phyloP scores from a whole-genome alignment of 2,888 invertebrate species.

The Thymelicus lineola region DNA sequence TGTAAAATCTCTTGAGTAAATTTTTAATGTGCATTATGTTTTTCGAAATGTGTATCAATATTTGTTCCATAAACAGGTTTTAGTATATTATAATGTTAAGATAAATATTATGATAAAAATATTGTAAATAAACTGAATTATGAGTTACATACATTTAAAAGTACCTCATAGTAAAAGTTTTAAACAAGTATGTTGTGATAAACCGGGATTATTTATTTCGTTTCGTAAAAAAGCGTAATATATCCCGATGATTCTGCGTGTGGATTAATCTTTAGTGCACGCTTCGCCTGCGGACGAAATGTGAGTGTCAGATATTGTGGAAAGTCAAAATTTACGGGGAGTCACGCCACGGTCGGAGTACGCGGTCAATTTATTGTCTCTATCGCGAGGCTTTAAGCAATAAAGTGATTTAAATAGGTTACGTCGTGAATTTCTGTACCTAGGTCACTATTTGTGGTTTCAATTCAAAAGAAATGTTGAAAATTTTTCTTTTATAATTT shows the following conservation, averaged over 20 bases:
- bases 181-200: too few species aligned
- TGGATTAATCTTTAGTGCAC: slow-evolving; percentile 65
- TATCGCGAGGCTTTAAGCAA: slow-evolving; percentile 56
- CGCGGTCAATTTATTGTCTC: slow-evolving; percentile 63
- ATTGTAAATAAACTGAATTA: too few species aligned
- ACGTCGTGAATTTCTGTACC: slow-evolving; percentile 49
- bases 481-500: not conserved
- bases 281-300: slow-evolving; percentile 64
- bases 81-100: too few species aligned
- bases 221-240: slow-evolving; percentile 1
- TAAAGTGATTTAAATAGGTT: slow-evolving; percentile 65
- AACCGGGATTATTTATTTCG: not conserved
- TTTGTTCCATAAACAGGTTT: too few species aligned
- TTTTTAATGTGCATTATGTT: too few species aligned
- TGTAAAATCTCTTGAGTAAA: too few species aligned
- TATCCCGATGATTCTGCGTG: slow-evolving; percentile 43
- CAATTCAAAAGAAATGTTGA: not conserved
- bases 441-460: slow-evolving; percentile 17
- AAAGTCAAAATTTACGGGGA: slow-evolving; percentile 71
- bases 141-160: too few species aligned
- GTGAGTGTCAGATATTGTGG: slow-evolving; percentile 56
- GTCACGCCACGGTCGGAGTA: slow-evolving; percentile 55
- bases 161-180: too few species aligned
- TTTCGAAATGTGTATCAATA: too few species aligned
- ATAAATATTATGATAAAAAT: too few species aligned